Conservation (phyloP, 2,113 vertebrate species). For the Butorides virescens region DNA sequence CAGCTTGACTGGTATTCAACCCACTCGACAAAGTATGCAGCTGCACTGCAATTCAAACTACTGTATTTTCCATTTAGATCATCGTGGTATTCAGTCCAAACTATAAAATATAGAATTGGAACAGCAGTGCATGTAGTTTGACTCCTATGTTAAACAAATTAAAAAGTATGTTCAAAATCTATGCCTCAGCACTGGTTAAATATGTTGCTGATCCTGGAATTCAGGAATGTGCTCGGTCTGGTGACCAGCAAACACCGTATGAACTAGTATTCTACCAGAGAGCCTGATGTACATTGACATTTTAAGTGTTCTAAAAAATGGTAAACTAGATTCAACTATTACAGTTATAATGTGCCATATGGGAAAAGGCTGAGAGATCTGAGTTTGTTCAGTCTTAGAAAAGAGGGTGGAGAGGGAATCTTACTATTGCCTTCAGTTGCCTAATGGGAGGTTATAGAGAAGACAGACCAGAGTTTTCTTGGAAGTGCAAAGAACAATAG, state of each 20-base stretch:
- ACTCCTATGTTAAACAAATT: background rate
- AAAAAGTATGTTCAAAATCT: background rate
- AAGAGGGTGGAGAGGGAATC: background rate
- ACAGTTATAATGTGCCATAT: background rate
- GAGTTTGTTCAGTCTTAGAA: background rate
- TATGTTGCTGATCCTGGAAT: background rate
- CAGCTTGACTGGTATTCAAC: background rate
- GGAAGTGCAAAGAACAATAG: background rate
- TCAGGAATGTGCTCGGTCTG: background rate
- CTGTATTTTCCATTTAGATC: background rate
- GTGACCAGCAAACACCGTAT: background rate
- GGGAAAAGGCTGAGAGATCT: background rate
- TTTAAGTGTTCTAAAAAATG: background rate
- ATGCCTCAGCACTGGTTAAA: background rate
- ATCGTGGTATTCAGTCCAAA: background rate
- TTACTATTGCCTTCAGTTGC: background rate
- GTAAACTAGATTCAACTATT: background rate
- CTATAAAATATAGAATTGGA: background rate
- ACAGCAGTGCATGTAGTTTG: background rate
- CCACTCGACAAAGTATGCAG: background rate
- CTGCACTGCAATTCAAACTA: background rate
- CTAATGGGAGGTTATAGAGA: background rate
- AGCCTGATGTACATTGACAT: background rate
- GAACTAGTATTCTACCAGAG: background rate
- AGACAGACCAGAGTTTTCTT: background rate